These are phyloP conservation scores for Arge pagana DNA, from an alignment of 2,888 invertebrate genomes.

Conservation along the genomic window DNA sequence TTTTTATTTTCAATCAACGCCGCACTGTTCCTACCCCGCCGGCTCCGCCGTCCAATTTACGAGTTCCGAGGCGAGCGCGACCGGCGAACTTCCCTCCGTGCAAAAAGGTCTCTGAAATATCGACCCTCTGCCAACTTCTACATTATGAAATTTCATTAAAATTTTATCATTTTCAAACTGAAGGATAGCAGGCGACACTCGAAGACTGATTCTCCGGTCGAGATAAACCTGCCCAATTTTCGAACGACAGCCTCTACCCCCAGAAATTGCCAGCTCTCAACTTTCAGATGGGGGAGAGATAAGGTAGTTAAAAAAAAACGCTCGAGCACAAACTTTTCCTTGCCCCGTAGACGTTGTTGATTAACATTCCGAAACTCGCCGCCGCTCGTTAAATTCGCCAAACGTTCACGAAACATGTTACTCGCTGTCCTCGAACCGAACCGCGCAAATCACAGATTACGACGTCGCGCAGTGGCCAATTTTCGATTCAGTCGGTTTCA, in stretches of 20 bases:
- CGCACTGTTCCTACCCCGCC: too few species aligned
- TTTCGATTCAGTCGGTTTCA: too few species aligned
- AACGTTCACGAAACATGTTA: too few species aligned
- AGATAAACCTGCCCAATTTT: neutral
- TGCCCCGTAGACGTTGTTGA: neutral
- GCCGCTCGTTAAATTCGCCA: neutral
- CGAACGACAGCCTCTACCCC: neutral
- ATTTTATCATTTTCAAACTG: neutral
- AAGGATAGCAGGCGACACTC: neutral
- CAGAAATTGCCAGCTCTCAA: neutral
- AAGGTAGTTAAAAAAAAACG: neutral
- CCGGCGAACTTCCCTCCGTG: neutral
- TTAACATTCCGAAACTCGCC: too few species aligned
- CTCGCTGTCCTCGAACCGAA: too few species aligned
- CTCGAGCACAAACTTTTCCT: neutral
- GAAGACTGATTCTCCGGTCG: slow-evolving; percentile 12
- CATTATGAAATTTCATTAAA: slow-evolving; percentile 2
- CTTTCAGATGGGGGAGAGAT: too few species aligned
- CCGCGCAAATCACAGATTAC: too few species aligned
- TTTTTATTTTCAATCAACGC: too few species aligned
- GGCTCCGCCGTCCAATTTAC: neutral
- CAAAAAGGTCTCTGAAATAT: slow-evolving; percentile 13
- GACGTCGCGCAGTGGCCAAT: too few species aligned
- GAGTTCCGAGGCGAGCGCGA: neutral
- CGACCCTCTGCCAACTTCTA: neutral